phyloP scores from a whole-genome alignment of 2,888 invertebrate species.

The Lagria hirta region DNA sequence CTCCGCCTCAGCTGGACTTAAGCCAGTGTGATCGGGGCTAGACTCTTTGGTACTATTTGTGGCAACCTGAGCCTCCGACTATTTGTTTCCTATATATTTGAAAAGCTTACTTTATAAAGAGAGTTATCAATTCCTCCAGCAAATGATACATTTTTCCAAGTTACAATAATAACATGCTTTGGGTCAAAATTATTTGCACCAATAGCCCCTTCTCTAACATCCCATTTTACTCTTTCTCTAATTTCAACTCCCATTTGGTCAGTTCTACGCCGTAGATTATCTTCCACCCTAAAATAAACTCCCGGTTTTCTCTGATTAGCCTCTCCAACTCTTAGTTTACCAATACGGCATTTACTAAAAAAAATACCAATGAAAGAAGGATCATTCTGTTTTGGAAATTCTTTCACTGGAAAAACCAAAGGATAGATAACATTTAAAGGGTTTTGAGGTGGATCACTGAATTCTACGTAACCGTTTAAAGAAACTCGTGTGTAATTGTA shows the following conservation, averaged over 20 bases:
- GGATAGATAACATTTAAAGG: slow-evolving; percentile 74
- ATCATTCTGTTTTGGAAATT: slow-evolving; percentile 84
- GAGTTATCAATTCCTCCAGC: slow-evolving; percentile 83
- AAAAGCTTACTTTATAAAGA: slow-evolving; percentile 66
- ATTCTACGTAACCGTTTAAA: slow-evolving; percentile 63
- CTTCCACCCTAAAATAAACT: slow-evolving; percentile 76
- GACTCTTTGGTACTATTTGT: no score
- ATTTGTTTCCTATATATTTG: no score
- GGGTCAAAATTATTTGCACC: slow-evolving; percentile 90
- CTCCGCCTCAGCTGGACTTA: no score
- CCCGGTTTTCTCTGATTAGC: slow-evolving; percentile 76
- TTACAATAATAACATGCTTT: slow-evolving; percentile 85
- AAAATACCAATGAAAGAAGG: slow-evolving; percentile 93
- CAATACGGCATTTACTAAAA: slow-evolving; percentile 85
- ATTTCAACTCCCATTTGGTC: slow-evolving; percentile 85
- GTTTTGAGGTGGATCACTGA: slow-evolving; percentile 86
- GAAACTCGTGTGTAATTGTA: slow-evolving; percentile 88
- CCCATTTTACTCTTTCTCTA: slow-evolving; percentile 83
- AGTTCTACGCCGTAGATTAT: slow-evolving; percentile 70
- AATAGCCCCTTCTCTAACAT: slow-evolving; percentile 85
- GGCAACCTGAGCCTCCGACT: no score
- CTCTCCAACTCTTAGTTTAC: slow-evolving; percentile 70
- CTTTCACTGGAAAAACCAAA: slow-evolving; percentile 80
- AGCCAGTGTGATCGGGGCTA: no score
- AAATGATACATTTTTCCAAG: slow-evolving; percentile 96